phyloP scores from a whole-genome alignment of 2,888 invertebrate species.

The Oligia strigilis region DNA sequence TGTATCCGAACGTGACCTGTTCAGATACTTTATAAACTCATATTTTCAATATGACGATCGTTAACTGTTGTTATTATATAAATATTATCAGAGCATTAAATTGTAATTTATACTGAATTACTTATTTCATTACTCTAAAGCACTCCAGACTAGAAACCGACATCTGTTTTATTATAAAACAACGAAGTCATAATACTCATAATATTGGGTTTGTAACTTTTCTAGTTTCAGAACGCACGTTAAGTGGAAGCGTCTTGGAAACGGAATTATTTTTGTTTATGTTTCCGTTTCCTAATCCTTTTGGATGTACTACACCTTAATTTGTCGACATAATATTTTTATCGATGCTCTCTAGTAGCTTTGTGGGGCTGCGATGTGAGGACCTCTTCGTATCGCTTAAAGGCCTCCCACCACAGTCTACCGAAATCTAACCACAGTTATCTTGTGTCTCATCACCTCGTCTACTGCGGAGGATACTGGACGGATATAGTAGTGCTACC shows the following conservation, averaged over 20 bases:
- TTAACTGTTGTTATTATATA: not conserved
- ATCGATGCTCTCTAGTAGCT: slow-evolving; percentile 9
- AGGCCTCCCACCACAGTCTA: not conserved
- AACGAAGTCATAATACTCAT: not conserved
- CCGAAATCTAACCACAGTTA: not conserved
- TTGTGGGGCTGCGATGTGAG: not conserved
- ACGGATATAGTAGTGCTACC: not conserved
- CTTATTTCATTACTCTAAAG: not conserved
- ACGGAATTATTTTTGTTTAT: slow-evolving; percentile 56
- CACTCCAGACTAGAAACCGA: not conserved
- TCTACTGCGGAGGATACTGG: not conserved
- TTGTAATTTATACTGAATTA: not conserved
- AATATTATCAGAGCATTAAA: not conserved
- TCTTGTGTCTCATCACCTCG: not conserved
- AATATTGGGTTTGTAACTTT: rapidly evolving
- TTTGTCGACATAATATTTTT: slow-evolving; percentile 10
- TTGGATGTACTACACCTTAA: slow-evolving; percentile 18
- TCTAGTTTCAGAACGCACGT: slow-evolving; percentile 50
- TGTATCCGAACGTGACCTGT: slow-evolving; percentile 50
- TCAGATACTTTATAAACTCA: slow-evolving; percentile 23
- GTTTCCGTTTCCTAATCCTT: slow-evolving; percentile 67
- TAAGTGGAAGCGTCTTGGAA: slow-evolving; percentile 58
- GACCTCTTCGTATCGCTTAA: not conserved
- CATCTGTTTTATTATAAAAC: not conserved
- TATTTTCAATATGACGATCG: not conserved